phyloP scores from a whole-genome alignment of 1,140 invertebrate species.

The Papilio polytes region DNA sequence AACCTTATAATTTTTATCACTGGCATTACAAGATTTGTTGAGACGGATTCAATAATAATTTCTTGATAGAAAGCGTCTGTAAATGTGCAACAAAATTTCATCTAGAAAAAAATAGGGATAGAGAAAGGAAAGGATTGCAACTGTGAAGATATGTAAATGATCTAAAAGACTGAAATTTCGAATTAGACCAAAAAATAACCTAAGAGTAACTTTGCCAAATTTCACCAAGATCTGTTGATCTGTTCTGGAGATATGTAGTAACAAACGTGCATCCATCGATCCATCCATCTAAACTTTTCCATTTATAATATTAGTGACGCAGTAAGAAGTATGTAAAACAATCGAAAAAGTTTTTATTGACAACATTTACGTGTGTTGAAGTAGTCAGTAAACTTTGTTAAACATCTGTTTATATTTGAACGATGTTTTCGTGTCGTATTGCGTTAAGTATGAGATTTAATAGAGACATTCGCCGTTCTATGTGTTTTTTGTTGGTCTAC shows the following conservation, averaged over 20 bases:
- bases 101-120: too few species aligned
- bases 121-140: too few species aligned
- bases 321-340: constrained; percentile 37
- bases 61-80: neutral
- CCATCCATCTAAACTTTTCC: too few species aligned
- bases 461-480: constrained; percentile 59
- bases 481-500: constrained; percentile 59
- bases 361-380: constrained; percentile 50
- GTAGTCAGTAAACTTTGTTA: constrained; percentile 74
- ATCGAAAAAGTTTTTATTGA: constrained; percentile 24
- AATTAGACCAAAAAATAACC: too few species aligned
- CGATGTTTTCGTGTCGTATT: constrained; percentile 57
- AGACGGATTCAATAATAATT: neutral
- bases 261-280: too few species aligned
- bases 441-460: constrained; percentile 68
- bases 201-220: too few species aligned
- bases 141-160: too few species aligned
- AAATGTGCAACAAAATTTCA: neutral
- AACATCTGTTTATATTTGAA: constrained; percentile 75
- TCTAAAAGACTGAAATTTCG: too few species aligned
- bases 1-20: constrained; percentile 1
- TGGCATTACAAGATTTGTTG: neutral
- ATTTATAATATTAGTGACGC: too few species aligned
- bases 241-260: too few species aligned
- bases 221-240: too few species aligned